A percentile compares a stretch with the other conserved stretches of the same genome.
Conservation (phyloP, 2,113 vertebrate species). For the Scartelaos histophorus region DNA sequence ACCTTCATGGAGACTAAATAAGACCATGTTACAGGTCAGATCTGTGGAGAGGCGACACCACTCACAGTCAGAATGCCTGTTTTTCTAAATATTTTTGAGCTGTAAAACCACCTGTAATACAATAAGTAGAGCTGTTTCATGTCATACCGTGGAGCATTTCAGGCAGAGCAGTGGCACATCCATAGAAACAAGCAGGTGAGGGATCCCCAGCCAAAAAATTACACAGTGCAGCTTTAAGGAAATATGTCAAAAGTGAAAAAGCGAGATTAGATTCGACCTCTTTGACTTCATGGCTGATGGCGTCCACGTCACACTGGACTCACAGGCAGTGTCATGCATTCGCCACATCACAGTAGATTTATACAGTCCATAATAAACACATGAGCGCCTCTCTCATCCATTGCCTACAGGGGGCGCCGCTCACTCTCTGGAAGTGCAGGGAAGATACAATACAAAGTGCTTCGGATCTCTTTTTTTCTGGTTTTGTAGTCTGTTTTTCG, state of each 20-base stretch:
- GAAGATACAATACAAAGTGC: slow-evolving; percentile 72
- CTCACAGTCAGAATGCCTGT: too few relatives aligned
- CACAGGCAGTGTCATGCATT: slow-evolving; percentile 48
- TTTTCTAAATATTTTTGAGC: too few relatives aligned
- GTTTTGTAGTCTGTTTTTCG: background rate
- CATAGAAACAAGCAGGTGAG: too few relatives aligned
- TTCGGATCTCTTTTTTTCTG: slow-evolving; percentile 37
- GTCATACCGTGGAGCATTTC: too few relatives aligned
- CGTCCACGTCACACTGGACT: slow-evolving; percentile 19
- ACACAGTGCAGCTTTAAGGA: too few relatives aligned
- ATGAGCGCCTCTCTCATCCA: slow-evolving; percentile 11
- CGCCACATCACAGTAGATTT: slow-evolving; percentile 38
- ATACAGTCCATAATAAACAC: slow-evolving; percentile 39
- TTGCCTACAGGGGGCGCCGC: slow-evolving; percentile 36
- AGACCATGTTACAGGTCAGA: too few relatives aligned
- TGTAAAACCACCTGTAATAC: too few relatives aligned
- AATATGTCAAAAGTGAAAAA: background rate
- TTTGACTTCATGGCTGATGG: background rate
- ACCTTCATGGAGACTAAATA: too few relatives aligned
- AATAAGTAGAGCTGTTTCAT: too few relatives aligned
- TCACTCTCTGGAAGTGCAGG: slow-evolving; percentile 61
- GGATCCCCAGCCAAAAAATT: too few relatives aligned
- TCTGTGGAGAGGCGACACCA: too few relatives aligned
- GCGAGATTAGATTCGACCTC: background rate
- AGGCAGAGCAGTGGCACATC: too few relatives aligned